These are phyloP conservation scores for Ceramica pisi DNA, from an alignment of 2,888 invertebrate species.

Conservation along the genomic window DNA sequence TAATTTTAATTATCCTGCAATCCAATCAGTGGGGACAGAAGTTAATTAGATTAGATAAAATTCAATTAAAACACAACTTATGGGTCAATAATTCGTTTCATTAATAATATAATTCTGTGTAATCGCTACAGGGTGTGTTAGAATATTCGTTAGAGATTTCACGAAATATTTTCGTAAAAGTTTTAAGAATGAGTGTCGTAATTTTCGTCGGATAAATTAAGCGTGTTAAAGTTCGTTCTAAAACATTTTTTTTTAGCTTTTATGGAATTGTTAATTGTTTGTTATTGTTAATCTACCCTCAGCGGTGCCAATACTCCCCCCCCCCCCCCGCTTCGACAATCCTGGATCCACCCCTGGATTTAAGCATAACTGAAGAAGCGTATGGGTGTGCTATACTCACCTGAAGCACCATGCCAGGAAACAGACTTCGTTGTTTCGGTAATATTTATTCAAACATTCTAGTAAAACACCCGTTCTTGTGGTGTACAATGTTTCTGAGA, in stretches of 20 bases:
- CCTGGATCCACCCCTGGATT: too few relatives aligned
- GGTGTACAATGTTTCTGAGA: background rate
- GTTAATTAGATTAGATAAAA: constrained; percentile 53
- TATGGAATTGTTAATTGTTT: too few relatives aligned
- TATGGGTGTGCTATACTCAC: background rate
- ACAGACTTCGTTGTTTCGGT: background rate
- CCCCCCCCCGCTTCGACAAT: too few relatives aligned
- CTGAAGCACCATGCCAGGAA: too few relatives aligned
- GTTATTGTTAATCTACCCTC: too few relatives aligned
- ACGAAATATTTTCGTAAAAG: background rate
- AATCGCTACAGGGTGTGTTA: background rate
- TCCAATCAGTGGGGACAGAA: constrained; percentile 13
- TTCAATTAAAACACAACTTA: constrained; percentile 47
- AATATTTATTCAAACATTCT: background rate
- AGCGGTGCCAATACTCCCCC: too few relatives aligned
- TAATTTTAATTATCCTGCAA: constrained; percentile 24
- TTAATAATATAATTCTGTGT: constrained; percentile 30
- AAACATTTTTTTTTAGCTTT: too few relatives aligned
- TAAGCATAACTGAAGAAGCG: background rate
- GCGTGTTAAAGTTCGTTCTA: too few relatives aligned
- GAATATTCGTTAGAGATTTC: background rate
- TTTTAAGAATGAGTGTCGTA: too few relatives aligned
- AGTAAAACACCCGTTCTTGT: background rate
- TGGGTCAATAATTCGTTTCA: constrained; percentile 38
- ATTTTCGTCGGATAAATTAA: too few relatives aligned